These are phyloP conservation scores for Mus minutoides DNA, from an alignment of 2,797 vertebrate genomes.

Conservation along the genomic window DNA sequence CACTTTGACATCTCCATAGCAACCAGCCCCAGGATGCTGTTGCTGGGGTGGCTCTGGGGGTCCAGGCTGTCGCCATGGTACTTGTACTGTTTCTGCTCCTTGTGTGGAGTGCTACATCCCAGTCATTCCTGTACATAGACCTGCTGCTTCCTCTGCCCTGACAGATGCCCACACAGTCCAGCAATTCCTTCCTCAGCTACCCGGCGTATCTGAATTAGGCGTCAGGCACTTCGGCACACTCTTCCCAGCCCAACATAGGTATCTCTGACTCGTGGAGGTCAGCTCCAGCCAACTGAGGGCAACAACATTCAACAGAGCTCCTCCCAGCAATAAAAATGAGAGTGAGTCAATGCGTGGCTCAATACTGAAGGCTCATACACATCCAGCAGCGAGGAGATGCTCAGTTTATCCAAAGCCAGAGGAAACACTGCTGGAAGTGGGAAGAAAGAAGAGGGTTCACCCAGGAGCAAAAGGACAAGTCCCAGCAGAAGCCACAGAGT, in stretches of 20 bases:
- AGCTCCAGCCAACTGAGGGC: neutral
- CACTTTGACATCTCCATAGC: neutral
- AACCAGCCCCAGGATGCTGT: neutral
- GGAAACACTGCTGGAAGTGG: too few species aligned
- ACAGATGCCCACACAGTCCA: neutral
- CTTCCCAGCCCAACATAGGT: neutral
- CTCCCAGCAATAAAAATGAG: neutral
- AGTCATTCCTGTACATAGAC: neutral
- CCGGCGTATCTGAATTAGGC: neutral
- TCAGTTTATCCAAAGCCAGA: neutral
- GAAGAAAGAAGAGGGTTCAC: too few species aligned
- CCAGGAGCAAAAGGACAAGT: neutral
- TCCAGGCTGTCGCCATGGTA: neutral
- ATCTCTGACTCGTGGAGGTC: neutral
- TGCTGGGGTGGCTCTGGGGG: neutral
- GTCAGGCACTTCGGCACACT: neutral
- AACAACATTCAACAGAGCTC: neutral
- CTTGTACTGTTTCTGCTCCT: neutral
- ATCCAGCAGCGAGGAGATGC: too few species aligned
- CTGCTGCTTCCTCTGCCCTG: neutral
- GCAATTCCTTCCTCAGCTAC: neutral
- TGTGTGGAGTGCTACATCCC: neutral
- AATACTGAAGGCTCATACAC: neutral
- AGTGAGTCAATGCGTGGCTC: neutral
- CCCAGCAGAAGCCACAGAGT: accelerated